These are phyloP conservation scores for Pelosia muscerda DNA, from an alignment of 2,888 invertebrate species.

Conservation along the genomic window DNA sequence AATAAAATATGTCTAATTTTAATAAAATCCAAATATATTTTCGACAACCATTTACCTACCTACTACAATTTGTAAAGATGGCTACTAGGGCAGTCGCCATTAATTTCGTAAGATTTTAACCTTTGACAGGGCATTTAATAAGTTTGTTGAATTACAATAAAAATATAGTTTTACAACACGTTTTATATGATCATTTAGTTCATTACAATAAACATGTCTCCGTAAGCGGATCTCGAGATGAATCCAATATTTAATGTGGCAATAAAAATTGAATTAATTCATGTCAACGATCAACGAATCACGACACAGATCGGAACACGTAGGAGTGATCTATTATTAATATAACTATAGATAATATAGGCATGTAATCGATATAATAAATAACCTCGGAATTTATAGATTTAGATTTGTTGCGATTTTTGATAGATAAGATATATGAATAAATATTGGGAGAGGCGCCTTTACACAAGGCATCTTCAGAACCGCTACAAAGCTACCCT, in stretches of 20 bases:
- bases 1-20: not conserved
- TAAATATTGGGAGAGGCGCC: no score
- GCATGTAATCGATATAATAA: slow-evolving; percentile 40
- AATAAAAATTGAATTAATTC: slow-evolving; percentile 48
- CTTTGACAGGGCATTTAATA: slow-evolving; percentile 4
- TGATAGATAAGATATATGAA: no score
- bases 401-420: slow-evolving; percentile 23
- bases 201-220: slow-evolving; percentile 45
- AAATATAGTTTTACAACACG: not conserved
- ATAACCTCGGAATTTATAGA: slow-evolving; percentile 34
- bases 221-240: slow-evolving; percentile 38
- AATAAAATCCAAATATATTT: not conserved
- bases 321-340: slow-evolving; percentile 40
- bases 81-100: not conserved
- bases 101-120: slow-evolving; percentile 4
- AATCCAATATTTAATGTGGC: slow-evolving; percentile 32
- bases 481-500: no score
- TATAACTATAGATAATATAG: no score
- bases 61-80: not conserved
- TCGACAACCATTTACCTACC: no score
- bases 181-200: not conserved
- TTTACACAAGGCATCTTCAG: no score
- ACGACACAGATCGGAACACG: slow-evolving; percentile 34
- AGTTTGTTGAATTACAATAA: not conserved
- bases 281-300: slow-evolving; percentile 28